Percentiles rank a stretch among this genome's conserved stretches.
These are phyloP conservation scores for Balaenoptera acutorostrata DNA, from an alignment of 2,113 vertebrate genomes.

Conservation along the genomic window DNA sequence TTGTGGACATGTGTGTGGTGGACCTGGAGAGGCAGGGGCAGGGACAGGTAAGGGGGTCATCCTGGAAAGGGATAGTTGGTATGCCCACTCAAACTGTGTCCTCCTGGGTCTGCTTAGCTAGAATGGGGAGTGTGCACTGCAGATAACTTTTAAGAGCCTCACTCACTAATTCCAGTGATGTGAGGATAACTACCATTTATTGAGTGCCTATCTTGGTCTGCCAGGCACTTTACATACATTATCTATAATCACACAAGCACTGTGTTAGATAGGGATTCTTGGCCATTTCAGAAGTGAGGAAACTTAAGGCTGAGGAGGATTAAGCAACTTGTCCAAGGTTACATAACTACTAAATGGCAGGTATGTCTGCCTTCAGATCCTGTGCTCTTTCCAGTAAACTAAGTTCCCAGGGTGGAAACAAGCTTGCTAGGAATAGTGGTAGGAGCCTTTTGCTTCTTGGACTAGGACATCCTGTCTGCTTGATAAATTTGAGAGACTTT, in stretches of 20 bases:
- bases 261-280: neutral
- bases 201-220: neutral
- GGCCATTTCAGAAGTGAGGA: neutral
- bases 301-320: neutral
- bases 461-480: neutral
- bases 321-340: neutral
- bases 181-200: neutral
- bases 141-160: neutral
- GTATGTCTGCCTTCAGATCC: neutral
- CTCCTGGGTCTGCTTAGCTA: neutral
- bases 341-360: neutral
- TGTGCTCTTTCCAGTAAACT: neutral
- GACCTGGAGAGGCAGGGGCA: slow-evolving; percentile 98
- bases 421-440: neutral
- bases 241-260: neutral
- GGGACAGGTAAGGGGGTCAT: slow-evolving; percentile 88
- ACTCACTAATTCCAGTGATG: neutral
- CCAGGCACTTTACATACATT: neutral
- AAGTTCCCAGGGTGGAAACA: neutral
- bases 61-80: neutral
- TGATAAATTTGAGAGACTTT: neutral
- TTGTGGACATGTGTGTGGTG: slow-evolving; percentile 99
- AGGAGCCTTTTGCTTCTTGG: neutral
- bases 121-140: neutral
- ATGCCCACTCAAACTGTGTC: neutral